These are phyloP conservation scores for Harpegnathos saltator DNA, from an alignment of 1,140 invertebrate genomes.

Conservation along the genomic window DNA sequence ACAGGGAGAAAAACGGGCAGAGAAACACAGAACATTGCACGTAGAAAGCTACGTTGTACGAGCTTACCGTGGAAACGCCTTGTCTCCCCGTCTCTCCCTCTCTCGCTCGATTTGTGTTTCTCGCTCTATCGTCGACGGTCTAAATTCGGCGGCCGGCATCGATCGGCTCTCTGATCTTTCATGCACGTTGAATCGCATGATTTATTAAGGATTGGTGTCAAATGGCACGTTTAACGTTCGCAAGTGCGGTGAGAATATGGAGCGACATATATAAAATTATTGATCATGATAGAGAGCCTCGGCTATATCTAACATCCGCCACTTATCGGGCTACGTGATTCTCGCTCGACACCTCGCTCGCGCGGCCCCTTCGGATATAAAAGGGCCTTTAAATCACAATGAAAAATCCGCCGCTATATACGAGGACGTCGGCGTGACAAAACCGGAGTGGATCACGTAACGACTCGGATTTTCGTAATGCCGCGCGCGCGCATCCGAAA, in stretches of 20 bases:
- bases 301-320: conserved; percentile 53
- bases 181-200: conserved; percentile 17
- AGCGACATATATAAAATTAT: conserved; percentile 51
- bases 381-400: background rate
- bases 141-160: background rate
- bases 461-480: background rate
- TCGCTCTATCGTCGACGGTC: no score
- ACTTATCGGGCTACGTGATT: conserved; percentile 53
- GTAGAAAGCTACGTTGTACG: no score
- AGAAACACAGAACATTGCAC: no score
- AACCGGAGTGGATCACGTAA: background rate
- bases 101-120: no score
- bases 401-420: conserved; percentile 35
- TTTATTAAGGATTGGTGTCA: conserved; percentile 53
- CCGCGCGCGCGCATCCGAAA: background rate
- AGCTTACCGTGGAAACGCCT: no score
- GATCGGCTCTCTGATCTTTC: background rate
- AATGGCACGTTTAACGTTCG: conserved; percentile 50
- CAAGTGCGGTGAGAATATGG: conserved; percentile 56
- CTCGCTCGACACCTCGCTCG: conserved; percentile 23
- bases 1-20: no score
- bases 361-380: background rate
- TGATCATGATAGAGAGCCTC: conserved; percentile 52
- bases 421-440: background rate
- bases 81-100: no score